Conservation (phyloP, 2,113 vertebrate genomes). For the Mungos mungo region DNA sequence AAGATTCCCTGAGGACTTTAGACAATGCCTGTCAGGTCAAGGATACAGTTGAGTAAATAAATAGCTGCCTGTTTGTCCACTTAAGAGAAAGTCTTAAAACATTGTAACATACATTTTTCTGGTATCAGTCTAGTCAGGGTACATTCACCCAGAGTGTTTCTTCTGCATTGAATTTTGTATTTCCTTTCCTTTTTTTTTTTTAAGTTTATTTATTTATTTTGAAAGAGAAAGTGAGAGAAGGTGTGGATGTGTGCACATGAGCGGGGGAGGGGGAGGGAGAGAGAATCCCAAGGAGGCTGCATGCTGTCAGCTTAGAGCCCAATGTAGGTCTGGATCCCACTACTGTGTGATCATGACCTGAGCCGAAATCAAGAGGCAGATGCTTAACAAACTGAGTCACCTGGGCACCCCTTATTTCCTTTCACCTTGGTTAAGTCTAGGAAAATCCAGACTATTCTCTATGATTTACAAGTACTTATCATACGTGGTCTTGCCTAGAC, state of each 20-base stretch:
- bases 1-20: not conserved
- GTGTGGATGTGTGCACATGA: too few species aligned
- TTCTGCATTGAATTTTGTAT: not conserved
- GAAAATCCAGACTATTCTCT: not conserved
- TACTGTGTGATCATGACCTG: too few species aligned
- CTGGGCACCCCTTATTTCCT: too few species aligned
- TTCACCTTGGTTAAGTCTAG: not conserved
- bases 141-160: accelerated
- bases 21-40: not conserved
- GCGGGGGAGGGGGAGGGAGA: too few species aligned
- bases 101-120: not conserved
- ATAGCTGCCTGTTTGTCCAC: not conserved
- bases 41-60: not conserved
- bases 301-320: too few species aligned
- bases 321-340: too few species aligned
- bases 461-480: accelerated
- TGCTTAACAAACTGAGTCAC: too few species aligned
- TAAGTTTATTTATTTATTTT: too few species aligned
- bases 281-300: too few species aligned
- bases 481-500: accelerated
- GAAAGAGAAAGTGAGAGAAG: too few species aligned
- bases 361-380: too few species aligned
- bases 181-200: too few species aligned
- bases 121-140: not conserved
- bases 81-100: not conserved